Evolutionary conservation across 37 sponge, comb jelly and placozoan genomes (phyloP).

Genomic region (Diacarnus erythraeanus): DNA sequence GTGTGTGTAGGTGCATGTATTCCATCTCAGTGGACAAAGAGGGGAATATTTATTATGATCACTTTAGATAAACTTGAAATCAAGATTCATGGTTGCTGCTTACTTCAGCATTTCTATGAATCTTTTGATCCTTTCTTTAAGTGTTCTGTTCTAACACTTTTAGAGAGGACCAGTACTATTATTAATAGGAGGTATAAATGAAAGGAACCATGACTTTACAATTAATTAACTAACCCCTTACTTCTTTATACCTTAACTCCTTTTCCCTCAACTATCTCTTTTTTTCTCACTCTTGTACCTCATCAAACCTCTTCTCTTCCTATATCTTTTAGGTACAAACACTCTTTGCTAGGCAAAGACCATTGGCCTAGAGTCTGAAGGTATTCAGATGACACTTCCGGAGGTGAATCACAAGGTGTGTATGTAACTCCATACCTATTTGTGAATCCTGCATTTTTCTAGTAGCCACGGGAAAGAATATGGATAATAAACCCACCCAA

Average conservation of each 20-base stretch:
- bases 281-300: background rate
- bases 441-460: too few species aligned
- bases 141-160: too few species aligned
- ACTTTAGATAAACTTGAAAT: too few species aligned
- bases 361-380: conserved; percentile 93
- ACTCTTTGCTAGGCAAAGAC: conserved; percentile 92
- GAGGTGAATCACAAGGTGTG: conserved; percentile 85
- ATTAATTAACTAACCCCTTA: too few species aligned
- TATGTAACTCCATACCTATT: background rate
- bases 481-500: too few species aligned
- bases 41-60: too few species aligned
- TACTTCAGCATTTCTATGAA: conserved; percentile 89
- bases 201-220: background rate
- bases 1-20: too few species aligned
- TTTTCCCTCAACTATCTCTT: too few species aligned
- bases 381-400: conserved; percentile 86
- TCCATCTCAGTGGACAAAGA: too few species aligned
- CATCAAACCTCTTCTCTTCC: background rate
- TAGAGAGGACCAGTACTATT: conserved; percentile 84
- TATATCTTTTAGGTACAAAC: conserved; percentile 91
- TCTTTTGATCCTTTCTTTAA: too few species aligned
- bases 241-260: too few species aligned
- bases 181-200: conserved; percentile 50
- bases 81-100: conserved; percentile 98
- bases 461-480: too few species aligned